Evolutionary conservation across 2,888 invertebrate species (phyloP).

Genomic region (Platycnemis pennipes): DNA sequence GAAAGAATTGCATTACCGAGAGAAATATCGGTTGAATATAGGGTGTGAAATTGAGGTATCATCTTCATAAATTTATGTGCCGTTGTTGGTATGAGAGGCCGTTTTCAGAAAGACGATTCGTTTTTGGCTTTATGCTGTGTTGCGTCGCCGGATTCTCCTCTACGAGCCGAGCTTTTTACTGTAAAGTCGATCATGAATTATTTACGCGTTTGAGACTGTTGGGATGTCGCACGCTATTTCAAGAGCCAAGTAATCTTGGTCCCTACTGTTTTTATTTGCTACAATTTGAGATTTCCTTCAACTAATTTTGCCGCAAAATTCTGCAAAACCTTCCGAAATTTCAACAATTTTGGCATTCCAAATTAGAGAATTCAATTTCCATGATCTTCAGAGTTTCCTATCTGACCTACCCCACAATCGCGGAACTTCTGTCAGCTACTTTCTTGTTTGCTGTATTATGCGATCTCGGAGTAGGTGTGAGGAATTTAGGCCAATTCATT

Average conservation of each 20-base stretch:
- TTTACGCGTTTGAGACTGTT: not conserved
- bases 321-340: not conserved
- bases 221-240: not conserved
- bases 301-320: not conserved
- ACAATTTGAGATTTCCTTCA: not conserved
- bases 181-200: constrained; percentile 25
- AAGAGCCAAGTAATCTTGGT: not conserved
- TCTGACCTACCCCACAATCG: too few species aligned
- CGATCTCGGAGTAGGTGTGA: too few species aligned
- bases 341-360: too few species aligned
- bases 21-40: constrained; percentile 18
- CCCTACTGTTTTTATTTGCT: not conserved
- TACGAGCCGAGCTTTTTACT: not conserved
- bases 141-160: not conserved
- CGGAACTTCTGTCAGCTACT: too few species aligned
- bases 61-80: constrained; percentile 18
- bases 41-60: constrained; percentile 31
- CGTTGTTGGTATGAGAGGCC: not conserved
- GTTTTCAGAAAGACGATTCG: not conserved
- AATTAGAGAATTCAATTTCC: too few species aligned
- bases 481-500: too few species aligned
- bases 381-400: too few species aligned
- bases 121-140: constrained; percentile 7
- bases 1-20: not conserved
- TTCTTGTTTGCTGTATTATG: too few species aligned